Evolutionary conservation across 2,888 invertebrate species (phyloP).

Genomic region (Nasonia oneida): DNA sequence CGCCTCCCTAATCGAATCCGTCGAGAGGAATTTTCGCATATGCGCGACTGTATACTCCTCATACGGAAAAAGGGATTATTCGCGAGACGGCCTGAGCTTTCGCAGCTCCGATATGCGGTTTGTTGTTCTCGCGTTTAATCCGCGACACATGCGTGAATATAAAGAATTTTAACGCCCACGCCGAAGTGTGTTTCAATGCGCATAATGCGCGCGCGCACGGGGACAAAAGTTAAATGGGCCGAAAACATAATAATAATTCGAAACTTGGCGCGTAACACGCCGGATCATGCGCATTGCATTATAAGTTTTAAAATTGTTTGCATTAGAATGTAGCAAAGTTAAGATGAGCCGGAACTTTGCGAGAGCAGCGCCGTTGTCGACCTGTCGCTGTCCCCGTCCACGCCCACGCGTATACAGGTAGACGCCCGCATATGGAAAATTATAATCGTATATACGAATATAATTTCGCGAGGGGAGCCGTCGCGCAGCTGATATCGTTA

Average conservation of each 20-base stretch:
- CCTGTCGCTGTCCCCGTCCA: neutral
- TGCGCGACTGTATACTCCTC: neutral
- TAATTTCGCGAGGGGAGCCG: too few relatives aligned
- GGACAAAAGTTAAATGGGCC: neutral
- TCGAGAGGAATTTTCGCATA: neutral
- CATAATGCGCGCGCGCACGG: too few relatives aligned
- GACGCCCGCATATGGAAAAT: neutral
- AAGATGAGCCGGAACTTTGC: conserved; percentile 1
- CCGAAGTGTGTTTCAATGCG: too few relatives aligned
- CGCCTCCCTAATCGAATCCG: conserved; percentile 45
- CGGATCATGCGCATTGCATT: neutral
- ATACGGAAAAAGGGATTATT: too few relatives aligned
- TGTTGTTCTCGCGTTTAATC: too few relatives aligned
- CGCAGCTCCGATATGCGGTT: too few relatives aligned
- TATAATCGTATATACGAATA: neutral
- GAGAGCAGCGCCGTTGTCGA: neutral
- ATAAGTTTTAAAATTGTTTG: conserved; percentile 9
- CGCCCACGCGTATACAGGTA: neutral
- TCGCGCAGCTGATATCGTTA: too few relatives aligned
- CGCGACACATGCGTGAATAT: too few relatives aligned
- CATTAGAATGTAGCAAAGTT: conserved; percentile 14
- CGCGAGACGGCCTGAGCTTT: too few relatives aligned
- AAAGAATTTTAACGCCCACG: too few relatives aligned
- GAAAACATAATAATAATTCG: neutral
- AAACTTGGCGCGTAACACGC: neutral